A percentile compares a stretch with the other conserved stretches of the same genome.
phyloP scores from a whole-genome alignment of 2,888 invertebrate genomes.

The Branchipolynoe longqiensis region DNA sequence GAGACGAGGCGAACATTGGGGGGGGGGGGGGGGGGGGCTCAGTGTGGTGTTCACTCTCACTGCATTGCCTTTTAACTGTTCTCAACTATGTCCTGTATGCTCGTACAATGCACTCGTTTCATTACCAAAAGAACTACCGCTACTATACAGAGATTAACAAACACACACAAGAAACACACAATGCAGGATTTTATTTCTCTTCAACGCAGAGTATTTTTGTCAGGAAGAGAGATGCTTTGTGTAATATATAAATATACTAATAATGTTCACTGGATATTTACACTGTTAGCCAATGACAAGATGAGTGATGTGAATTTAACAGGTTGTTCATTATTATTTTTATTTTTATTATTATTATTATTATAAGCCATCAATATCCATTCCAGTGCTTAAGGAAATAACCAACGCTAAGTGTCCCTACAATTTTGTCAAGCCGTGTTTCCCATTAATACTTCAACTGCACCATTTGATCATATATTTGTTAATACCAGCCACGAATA shows the following conservation, averaged over 20 bases:
- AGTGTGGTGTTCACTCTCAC: not conserved
- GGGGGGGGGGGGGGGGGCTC: not conserved
- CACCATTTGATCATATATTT: no score
- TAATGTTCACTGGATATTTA: not conserved
- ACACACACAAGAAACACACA: not conserved
- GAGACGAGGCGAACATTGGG: not conserved
- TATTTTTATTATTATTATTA: not conserved
- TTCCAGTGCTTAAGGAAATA: not conserved
- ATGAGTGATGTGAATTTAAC: not conserved
- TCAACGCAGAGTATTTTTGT: conserved; percentile 26
- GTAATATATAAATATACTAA: not conserved
- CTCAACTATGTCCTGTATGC: no score
- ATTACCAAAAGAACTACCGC: not conserved
- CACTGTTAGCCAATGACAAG: not conserved
- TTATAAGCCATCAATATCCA: not conserved
- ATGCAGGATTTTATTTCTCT: not conserved
- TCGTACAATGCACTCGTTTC: not conserved
- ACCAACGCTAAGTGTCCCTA: no score
- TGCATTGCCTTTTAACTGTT: not conserved
- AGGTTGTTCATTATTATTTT: not conserved
- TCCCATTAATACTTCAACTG: no score
- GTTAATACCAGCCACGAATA: no score
- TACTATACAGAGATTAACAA: not conserved
- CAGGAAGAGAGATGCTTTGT: not conserved
- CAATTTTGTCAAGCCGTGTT: no score